Base-by-base conservation (phyloP, 2,113 vertebrate species). In the Jacana jacana region DNA sequence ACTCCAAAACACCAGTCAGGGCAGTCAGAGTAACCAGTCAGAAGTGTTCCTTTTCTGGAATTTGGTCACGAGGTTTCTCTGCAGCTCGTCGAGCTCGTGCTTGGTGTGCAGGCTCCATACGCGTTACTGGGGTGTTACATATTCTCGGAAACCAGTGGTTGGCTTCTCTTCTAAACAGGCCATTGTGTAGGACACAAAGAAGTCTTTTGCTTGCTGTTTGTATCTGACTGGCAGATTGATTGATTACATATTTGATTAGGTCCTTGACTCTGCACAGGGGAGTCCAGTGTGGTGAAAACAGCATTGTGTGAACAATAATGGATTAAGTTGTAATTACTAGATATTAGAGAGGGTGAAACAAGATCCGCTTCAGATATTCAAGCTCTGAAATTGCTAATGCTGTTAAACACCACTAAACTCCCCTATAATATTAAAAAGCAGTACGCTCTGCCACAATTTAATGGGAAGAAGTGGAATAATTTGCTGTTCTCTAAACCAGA, bases 131-230 rank as follows among this genome's bases (percentile, higher is more conserved):
- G 46, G 15, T 68, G 15, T 81, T 81, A 18, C 5, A 1, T 83
- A 18, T 33, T 71, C 58, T 63, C n/a, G 20, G 60, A 83, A 64
- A 78, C 51, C 51, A 73, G 3, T 49, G 55, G 68, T 25, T 88
- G 69, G 5, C 24, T 94, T 92, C 82, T 64, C 52, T 79, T 68
- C 61, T 87, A 31, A 90, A 80, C 86, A 83, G 94, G 46, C 92
- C 40, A 44, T 90, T 94, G 55, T 94, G 63, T 77, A 28, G 76
- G 37, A 37, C 71, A 94, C 90, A 94, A 85, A 78, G 88, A 60
- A 82, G 66, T 39, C 78, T 89, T 93, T 75, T 87, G 70, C 48
- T 72, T 91, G 64, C 42, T 85, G 61, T 64, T 86, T 88, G 79
- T 82, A 19, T 86, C 82, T 83, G 88, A 66, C 86, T 57, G 70